These are phyloP conservation scores for Agapornis canus DNA, from an alignment of 2,797 vertebrate genomes.

Conservation along the genomic window DNA sequence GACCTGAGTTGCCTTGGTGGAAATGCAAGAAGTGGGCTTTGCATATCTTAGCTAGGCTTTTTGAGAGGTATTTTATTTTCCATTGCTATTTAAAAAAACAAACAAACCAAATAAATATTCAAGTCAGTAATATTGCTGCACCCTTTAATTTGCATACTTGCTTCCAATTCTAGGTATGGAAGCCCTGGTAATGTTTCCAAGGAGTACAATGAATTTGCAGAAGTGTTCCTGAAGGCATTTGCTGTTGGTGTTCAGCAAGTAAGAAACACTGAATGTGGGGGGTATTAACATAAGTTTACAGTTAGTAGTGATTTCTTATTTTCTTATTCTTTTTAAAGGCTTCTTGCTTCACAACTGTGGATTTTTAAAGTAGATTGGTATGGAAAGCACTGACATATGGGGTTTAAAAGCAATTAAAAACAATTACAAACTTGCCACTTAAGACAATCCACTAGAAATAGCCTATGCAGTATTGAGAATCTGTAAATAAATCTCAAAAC, in stretches of 20 bases:
- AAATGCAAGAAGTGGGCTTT: conserved; percentile 99
- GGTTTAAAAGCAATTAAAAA: neutral
- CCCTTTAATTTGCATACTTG: neutral
- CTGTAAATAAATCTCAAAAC: neutral
- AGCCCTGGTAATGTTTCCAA: conserved; percentile 99
- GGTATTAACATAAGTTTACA: neutral
- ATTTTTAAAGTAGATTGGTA: neutral
- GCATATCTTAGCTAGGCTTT: conserved; percentile 96
- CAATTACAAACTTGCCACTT: neutral
- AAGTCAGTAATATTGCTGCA: neutral
- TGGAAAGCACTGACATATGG: neutral
- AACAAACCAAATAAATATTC: neutral
- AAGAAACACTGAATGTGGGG: conserved; percentile 4
- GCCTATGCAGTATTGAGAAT: neutral
- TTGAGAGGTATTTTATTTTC: conserved; percentile 87
- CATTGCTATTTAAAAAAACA: neutral
- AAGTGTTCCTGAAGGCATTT: conserved; percentile 97
- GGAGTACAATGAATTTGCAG: conserved; percentile 97
- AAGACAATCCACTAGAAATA: neutral
- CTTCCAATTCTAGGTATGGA: conserved; percentile 87
- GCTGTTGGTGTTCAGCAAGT: conserved; percentile 96
- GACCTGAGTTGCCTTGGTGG: conserved; percentile 98
- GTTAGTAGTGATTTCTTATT: neutral
- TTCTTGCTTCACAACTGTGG: neutral
- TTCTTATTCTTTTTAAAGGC: neutral